These are phyloP conservation scores for Cheumatopsyche charites DNA, from an alignment of 1,140 invertebrate species.

Conservation along the genomic window DNA sequence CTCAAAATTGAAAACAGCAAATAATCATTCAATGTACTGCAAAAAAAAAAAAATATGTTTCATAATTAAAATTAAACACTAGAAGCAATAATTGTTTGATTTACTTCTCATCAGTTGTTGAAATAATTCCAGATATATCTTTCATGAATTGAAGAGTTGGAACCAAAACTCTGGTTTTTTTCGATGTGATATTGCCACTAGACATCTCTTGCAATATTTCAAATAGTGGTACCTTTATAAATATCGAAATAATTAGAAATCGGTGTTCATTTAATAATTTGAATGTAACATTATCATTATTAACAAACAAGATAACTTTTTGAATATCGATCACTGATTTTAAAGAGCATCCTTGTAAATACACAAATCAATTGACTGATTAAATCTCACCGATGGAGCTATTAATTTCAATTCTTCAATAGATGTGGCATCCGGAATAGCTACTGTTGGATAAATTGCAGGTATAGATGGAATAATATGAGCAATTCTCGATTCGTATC, in stretches of 20 bases:
- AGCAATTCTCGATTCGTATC: background rate
- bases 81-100: background rate
- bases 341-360: too few species aligned
- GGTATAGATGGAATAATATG: background rate
- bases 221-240: too few species aligned
- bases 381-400: constrained; percentile 5
- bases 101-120: background rate
- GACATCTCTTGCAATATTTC: too few species aligned
- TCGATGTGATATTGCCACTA: background rate
- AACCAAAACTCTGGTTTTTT: background rate
- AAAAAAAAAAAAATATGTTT: background rate
- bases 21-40: background rate
- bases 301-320: too few species aligned
- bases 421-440: background rate
- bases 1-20: background rate
- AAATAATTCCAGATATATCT: background rate
- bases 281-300: too few species aligned
- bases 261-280: too few species aligned
- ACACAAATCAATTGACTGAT: too few species aligned
- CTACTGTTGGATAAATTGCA: background rate
- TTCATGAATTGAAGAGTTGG: background rate
- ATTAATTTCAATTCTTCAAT: background rate
- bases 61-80: background rate
- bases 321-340: too few species aligned
- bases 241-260: too few species aligned